Evolutionary conservation across 2,888 invertebrate species (phyloP), one percentile per base, ranked within the genome.

Genomic region (Machimus atricapillus): DNA sequence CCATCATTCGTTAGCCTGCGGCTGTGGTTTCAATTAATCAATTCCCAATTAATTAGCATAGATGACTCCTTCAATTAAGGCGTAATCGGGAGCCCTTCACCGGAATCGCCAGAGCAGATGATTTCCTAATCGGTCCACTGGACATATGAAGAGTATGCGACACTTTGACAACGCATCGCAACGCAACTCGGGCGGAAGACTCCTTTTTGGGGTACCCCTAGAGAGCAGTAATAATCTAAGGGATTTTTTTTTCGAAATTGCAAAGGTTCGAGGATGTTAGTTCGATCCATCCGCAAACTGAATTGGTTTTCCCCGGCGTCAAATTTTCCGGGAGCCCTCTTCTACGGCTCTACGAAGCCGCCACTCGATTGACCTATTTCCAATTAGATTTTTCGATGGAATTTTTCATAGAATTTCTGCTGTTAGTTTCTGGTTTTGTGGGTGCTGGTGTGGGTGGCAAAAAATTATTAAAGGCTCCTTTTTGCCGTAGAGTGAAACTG

Each of bases 301-400:
- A 66, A 66, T 66, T 66, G 66, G 23, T 66, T 66, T 66, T 66
- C 66, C 66, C 66, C 66, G 23, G 66, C 58, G 58, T 58, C 23
- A 58, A 58, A 58, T 58, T 58, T 58, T 52, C 52, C 14, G 23
- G 12, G 23, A 19, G 58, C 9, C 23, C 58, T 58, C n/a, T 19
- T 58, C 58, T 19, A n/a, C 58, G 58, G 23, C 7, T n/a, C 58
- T 19, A 58, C 9, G 16, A 19, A 12, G 27, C 12, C 66, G 27
- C 8, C 66, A 23, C 27, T 66, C 66, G 19, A 78, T 78, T 78
- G 78, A 78, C 78, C 78, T 78, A 78, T 78, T 78, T 78, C 78
- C 78, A 78, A 78, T 78, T 78, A 43, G 78, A 78, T 43, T 78
- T 78, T 78, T 78, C 78, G 78, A 78, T 76, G 76, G 78, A 78